Evolutionary conservation across 2,113 vertebrate genomes (phyloP).

Genomic region (Dascyllus trimaculatus): DNA sequence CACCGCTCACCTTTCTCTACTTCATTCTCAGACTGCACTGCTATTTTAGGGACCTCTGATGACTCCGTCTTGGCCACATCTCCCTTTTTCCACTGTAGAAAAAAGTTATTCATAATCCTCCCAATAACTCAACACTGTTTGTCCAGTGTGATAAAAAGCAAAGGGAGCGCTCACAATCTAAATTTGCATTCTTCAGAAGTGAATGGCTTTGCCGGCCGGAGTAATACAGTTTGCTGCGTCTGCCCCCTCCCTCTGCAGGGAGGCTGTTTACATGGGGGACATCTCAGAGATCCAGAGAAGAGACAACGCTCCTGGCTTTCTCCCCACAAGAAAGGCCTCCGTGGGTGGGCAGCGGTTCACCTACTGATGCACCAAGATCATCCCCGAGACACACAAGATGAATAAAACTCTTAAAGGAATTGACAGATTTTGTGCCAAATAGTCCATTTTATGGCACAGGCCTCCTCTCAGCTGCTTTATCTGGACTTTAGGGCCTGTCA

Average conservation of each 20-base stretch:
- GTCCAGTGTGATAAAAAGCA: conserved; percentile 75
- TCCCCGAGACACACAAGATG: conserved; percentile 56
- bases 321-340: conserved; percentile 61
- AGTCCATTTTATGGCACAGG: conserved; percentile 69
- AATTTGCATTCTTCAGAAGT: conserved; percentile 75
- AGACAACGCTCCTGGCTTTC: conserved; percentile 77
- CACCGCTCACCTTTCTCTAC: conserved; percentile 72
- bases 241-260: conserved; percentile 62
- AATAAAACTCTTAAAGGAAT: conserved; percentile 63
- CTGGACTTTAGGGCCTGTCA: conserved; percentile 64
- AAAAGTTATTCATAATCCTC: conserved; percentile 81
- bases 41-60: conserved; percentile 77
- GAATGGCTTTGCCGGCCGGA: conserved; percentile 72
- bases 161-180: conserved; percentile 73
- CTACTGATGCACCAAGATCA: conserved; percentile 63
- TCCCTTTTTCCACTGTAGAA: conserved; percentile 82
- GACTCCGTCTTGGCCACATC: conserved; percentile 78
- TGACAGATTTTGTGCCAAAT: conserved; percentile 81
- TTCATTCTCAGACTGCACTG: conserved; percentile 71
- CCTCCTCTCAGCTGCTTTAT: conserved; percentile 56
- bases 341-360: conserved; percentile 82
- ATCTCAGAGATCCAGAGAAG: conserved; percentile 71
- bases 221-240: conserved; percentile 63
- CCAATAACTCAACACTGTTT: conserved; percentile 81
- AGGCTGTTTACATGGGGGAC: conserved; percentile 84